Evolutionary conservation across 2,113 vertebrate genomes (phyloP).

Genomic region (Solea solea): DNA sequence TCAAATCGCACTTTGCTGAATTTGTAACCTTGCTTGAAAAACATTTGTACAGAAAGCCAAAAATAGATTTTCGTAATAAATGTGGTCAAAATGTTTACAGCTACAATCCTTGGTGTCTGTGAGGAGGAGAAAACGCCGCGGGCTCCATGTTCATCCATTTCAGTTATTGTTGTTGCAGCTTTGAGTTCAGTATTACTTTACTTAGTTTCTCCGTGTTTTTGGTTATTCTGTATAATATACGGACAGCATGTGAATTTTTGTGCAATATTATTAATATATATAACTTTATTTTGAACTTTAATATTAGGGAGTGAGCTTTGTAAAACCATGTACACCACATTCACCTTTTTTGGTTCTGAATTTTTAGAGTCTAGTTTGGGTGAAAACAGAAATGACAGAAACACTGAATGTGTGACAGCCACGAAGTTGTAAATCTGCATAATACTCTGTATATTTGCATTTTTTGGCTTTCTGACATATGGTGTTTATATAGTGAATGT

Average conservation of each 20-base stretch:
- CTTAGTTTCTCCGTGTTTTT: not conserved
- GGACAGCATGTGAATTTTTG: conserved; percentile 22
- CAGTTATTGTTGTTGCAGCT: not conserved
- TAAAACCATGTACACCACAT: too few species aligned
- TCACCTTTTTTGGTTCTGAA: too few species aligned
- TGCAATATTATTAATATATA: conserved; percentile 63
- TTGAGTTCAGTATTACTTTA: conserved; percentile 31
- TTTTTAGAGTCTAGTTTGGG: too few species aligned
- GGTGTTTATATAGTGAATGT: conserved; percentile 5
- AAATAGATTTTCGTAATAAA: too few species aligned
- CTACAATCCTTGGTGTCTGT: too few species aligned
- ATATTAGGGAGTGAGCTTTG: too few species aligned
- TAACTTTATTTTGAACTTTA: not conserved
- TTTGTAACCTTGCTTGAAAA: not conserved
- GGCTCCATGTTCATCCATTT: conserved; percentile 8
- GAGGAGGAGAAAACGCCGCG: too few species aligned
- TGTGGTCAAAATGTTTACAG: too few species aligned
- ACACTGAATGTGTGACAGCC: not conserved
- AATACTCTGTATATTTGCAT: conserved; percentile 9
- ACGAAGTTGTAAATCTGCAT: conserved; percentile 7
- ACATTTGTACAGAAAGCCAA: not conserved
- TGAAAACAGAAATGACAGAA: too few species aligned
- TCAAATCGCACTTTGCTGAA: conserved; percentile 22
- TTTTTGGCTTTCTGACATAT: conserved; percentile 6
- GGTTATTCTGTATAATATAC: not conserved